Conservation (phyloP, 2,113 vertebrate genomes). For the Passer montanus region DNA sequence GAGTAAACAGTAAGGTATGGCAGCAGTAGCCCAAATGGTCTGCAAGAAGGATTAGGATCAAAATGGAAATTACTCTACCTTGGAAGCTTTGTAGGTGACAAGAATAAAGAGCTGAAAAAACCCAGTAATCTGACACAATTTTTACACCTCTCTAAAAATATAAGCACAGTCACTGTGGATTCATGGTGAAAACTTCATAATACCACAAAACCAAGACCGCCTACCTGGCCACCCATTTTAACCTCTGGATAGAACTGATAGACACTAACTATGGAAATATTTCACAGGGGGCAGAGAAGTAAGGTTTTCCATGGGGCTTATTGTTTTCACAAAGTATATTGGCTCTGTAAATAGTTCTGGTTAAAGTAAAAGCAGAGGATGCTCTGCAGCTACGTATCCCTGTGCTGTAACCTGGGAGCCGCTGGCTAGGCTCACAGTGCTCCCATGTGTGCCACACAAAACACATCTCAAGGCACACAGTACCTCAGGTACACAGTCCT, state of each 20-base stretch:
- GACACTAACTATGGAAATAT: not conserved
- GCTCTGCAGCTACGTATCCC: not conserved
- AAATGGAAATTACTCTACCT: not conserved
- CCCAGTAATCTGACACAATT: not conserved
- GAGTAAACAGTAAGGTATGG: not conserved
- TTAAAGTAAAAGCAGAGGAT: not conserved
- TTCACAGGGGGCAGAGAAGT: not conserved
- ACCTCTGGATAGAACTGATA: not conserved
- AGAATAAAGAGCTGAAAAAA: not conserved
- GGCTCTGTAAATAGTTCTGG: not conserved
- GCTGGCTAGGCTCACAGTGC: not conserved
- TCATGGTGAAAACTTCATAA: not conserved
- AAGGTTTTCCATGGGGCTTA: conserved; percentile 1
- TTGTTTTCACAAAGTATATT: not conserved
- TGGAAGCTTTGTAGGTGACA: not conserved
- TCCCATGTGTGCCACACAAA: not conserved
- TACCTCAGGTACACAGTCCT: not conserved
- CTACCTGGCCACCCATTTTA: not conserved
- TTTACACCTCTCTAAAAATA: conserved; percentile 25
- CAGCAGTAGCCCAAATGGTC: not conserved
- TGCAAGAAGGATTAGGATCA: not conserved
- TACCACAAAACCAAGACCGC: conserved; percentile 3
- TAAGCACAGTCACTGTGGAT: not conserved
- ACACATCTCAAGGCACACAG: not conserved
- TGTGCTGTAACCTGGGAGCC: not conserved